These are phyloP conservation scores for Agrochola macilenta DNA, from an alignment of 2,888 invertebrate genomes.

Conservation along the genomic window DNA sequence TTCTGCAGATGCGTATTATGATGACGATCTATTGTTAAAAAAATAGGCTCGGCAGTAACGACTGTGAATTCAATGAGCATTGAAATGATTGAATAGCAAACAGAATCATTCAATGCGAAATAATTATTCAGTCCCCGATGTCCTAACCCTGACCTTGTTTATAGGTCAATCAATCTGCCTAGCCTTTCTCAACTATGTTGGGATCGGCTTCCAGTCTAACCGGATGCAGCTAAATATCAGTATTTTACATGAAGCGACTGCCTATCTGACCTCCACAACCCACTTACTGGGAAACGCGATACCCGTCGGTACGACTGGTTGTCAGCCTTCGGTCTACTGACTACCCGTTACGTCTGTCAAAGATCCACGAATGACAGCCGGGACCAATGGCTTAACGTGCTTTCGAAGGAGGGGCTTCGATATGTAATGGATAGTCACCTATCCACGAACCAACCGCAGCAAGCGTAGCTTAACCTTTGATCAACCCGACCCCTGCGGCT, in stretches of 20 bases:
- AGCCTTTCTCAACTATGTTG: background rate
- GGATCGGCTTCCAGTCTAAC: background rate
- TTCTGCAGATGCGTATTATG: background rate
- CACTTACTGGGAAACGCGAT: background rate
- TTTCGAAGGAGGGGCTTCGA: background rate
- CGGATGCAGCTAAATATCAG: background rate
- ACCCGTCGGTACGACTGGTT: background rate
- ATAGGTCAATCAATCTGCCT: background rate
- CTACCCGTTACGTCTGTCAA: background rate
- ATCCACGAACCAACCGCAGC: background rate
- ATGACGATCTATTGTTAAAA: constrained; percentile 33
- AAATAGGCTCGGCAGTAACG: constrained; percentile 28
- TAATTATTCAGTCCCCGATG: constrained; percentile 13
- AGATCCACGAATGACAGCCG: background rate
- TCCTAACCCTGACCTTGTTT: constrained; percentile 29
- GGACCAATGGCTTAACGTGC: background rate
- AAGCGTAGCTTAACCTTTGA: background rate
- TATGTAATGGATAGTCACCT: background rate
- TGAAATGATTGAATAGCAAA: constrained; percentile 31
- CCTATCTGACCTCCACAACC: background rate
- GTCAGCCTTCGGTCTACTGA: background rate
- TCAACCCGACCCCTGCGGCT: background rate
- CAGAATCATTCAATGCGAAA: constrained; percentile 16
- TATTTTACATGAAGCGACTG: background rate
- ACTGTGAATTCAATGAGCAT: constrained; percentile 35